A percentile compares a stretch with the other conserved stretches of the same genome.
Evolutionary conservation across 2,888 invertebrate species (phyloP).

Genomic region (Drosophila lacicola): DNA sequence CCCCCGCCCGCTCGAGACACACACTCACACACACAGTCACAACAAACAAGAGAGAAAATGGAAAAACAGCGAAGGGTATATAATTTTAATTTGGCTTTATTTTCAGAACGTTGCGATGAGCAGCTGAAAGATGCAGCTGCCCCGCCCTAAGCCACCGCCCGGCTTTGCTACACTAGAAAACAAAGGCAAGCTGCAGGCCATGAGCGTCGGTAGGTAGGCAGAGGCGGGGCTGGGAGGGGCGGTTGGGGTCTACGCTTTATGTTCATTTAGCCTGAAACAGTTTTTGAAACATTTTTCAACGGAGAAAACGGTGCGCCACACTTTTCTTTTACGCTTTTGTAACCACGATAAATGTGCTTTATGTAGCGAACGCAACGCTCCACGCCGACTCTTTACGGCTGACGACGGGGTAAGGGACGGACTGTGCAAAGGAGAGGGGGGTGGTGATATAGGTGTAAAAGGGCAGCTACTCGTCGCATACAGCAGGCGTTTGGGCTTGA

Average conservation of each 20-base stretch:
- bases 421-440: not conserved
- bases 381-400: conserved; percentile 40
- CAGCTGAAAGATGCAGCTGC: conserved; percentile 38
- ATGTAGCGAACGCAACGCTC: conserved; percentile 62
- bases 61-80: conserved; percentile 55
- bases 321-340: conserved; percentile 79
- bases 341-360: conserved; percentile 81
- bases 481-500: conserved; percentile 31
- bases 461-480: conserved; percentile 30
- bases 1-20: conserved; percentile 1
- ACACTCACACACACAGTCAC: conserved; percentile 6
- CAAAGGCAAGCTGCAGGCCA: conserved; percentile 66
- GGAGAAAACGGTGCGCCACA: conserved; percentile 60
- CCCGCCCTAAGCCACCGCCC: not conserved
- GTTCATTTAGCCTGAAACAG: conserved; percentile 80
- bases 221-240: not conserved
- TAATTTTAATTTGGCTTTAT: conserved; percentile 80
- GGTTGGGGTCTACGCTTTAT: conserved; percentile 57
- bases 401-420: not conserved
- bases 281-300: conserved; percentile 76
- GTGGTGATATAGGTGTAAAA: conserved; percentile 15
- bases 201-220: conserved; percentile 7
- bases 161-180: conserved; percentile 42
- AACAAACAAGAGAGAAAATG: conserved; percentile 15
- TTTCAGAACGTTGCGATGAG: conserved; percentile 69